A percentile compares a stretch with the other conserved stretches of the same genome.
Evolutionary conservation across 2,888 invertebrate genomes (phyloP).

Genomic region (Caenorhabditis zanzibari): DNA sequence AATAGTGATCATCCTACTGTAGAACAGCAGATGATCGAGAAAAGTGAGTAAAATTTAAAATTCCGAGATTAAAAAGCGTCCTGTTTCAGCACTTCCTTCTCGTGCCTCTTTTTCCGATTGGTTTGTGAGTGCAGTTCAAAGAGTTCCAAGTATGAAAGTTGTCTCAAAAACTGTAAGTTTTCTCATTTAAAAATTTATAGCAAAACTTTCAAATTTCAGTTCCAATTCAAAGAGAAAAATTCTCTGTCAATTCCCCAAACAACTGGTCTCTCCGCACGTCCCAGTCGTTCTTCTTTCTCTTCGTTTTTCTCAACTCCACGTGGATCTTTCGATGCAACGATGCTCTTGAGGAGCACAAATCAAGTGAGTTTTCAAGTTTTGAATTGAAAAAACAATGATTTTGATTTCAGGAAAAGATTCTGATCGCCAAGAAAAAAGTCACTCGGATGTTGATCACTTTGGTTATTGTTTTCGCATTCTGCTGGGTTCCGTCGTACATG

Average conservation of each 20-base stretch:
- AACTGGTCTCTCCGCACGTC: constrained; percentile 35
- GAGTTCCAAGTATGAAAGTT: constrained; percentile 62
- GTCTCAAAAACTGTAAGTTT: constrained; percentile 51
- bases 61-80: not conserved
- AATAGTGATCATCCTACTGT: constrained; percentile 71
- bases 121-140: constrained; percentile 67
- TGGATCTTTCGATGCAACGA: constrained; percentile 66
- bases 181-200: not conserved
- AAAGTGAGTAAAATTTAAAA: constrained; percentile 11
- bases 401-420: constrained; percentile 87
- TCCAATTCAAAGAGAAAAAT: constrained; percentile 64
- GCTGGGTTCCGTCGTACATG: constrained; percentile 89
- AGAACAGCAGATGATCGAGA: constrained; percentile 66
- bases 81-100: constrained; percentile 54
- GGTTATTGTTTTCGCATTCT: constrained; percentile 92
- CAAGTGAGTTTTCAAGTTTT: constrained; percentile 39
- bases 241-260: constrained; percentile 63
- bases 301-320: constrained; percentile 70
- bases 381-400: not conserved
- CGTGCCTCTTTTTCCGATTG: constrained; percentile 70
- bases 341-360: constrained; percentile 69
- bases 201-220: no score
- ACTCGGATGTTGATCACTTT: constrained; percentile 92
- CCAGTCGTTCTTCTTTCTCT: constrained; percentile 60
- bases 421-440: constrained; percentile 88